phyloP scores from a whole-genome alignment of 1,140 invertebrate species.

The Tachypleus tridentatus region DNA sequence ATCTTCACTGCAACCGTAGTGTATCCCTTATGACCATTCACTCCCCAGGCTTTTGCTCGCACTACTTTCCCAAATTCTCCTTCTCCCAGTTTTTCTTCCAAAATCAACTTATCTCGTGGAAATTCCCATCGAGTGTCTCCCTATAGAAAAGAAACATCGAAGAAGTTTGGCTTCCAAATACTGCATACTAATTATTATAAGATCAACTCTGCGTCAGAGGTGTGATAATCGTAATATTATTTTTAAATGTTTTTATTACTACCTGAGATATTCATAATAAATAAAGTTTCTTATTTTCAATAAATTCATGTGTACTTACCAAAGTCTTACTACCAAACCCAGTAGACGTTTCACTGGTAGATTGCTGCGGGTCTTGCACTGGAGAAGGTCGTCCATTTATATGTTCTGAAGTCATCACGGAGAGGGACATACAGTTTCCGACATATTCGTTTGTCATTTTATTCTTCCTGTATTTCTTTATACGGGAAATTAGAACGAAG shows the following conservation, averaged over 20 bases:
- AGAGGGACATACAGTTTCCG: background rate
- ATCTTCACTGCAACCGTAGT: constrained; percentile 63
- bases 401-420: constrained; percentile 34
- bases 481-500: constrained; percentile 13
- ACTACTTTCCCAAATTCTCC: constrained; percentile 65
- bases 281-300: too few species aligned
- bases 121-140: constrained; percentile 61
- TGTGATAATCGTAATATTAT: too few species aligned
- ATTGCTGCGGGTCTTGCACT: constrained; percentile 6
- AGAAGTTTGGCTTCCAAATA: too few species aligned
- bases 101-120: constrained; percentile 45
- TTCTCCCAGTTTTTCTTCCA: constrained; percentile 57
- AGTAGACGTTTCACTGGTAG: constrained; percentile 7
- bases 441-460: too few species aligned
- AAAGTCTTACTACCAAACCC: background rate
- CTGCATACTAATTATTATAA: too few species aligned
- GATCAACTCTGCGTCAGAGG: too few species aligned
- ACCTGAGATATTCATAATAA: too few species aligned
- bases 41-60: constrained; percentile 50
- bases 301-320: too few species aligned
- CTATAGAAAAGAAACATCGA: constrained; percentile 14
- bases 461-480: too few species aligned
- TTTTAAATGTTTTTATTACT: too few species aligned
- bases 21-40: constrained; percentile 36
- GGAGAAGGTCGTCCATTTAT: constrained; percentile 23